Base-by-base conservation (phyloP, 1,140 invertebrate species). In the Episyrphus balteatus region DNA sequence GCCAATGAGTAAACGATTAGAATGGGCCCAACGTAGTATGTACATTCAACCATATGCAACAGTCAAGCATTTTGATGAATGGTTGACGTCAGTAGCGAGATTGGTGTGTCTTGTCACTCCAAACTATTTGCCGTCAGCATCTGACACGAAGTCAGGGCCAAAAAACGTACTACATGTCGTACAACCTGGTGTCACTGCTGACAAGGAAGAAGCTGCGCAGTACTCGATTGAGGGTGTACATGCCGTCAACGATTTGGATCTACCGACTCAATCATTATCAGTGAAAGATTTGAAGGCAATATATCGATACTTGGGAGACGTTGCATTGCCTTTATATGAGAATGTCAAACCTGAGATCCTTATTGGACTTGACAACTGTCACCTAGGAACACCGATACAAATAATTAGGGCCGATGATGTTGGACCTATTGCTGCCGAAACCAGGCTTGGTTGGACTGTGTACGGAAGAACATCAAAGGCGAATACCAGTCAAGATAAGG, bases 1-100 rank as follows among this genome's bases (percentile, higher is more conserved):
- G 32, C 39, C 46, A 17, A 48, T 48, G 46, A 37, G n/a, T 13
- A 48, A 42, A n/a, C n/a, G 40, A 39, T 12, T 48, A 8, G 46
- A 42, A 14, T 48, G 44, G 44, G 31, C 44, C 17, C 14, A n/a
- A 5, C 36, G 18, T 17, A 7, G 31, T 6, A 19, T 26, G 44
- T 14, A 15, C 13, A 45, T 45, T 18, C 44, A 31, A 15, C 44
- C 44, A 10, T 45, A 45, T 34, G n/a, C 31, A 10, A 45, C 44
- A 40, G 17, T 40, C 17, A 9, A 9, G 9, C 12, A 40, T 40
- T 40, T 40, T 15, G 15, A 15, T 15, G 15, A 15, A 9, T 40
- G 39, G 39, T 18, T 40, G n/a, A 10, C 33, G 33, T 15, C 9
- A 11, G 15, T 40, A 40, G 39, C 39, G n/a, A n/a, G n/a, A n/a